Base-by-base conservation (phyloP, 35 echinoderm and acorn worm species). In the Hemicentrotus pulcherrimus region DNA sequence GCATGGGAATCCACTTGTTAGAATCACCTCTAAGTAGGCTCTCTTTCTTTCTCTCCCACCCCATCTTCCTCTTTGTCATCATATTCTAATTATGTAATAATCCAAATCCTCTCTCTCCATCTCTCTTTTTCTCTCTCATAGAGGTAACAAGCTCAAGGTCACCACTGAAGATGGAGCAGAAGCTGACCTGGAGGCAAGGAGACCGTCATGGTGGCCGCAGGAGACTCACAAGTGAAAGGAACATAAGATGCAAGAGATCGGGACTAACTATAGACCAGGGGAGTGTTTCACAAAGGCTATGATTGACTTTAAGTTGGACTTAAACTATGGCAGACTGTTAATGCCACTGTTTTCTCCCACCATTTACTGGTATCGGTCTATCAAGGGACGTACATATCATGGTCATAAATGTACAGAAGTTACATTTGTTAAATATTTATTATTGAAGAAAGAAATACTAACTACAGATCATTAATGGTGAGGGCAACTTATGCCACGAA, bases 141-240 rank as follows among this genome's bases (percentile, higher is more conserved):
- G 91, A 70, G 95, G 91, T 46, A 92, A 95, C 47, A 95, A 95
- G n/a, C 89, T 95, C 5, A 22, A 70, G 32, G 24, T 95, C 16
- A 65, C 60, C 32, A 35, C 30, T 1, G 95, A 92, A 45, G 89
- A 92, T 52, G 58, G 32, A 32, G 91, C 22, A 22, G 46, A 91
- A 61, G 78, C 16, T n/a, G 95, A 95, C 28, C 52, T 95, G 46
- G 48, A 32, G 10, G 95, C 95, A 16, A 91, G 32, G 12, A 65
- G 50, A 31, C 95, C 95, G n/a, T 61, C 95, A 61, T 95, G 95
- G 95, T 95, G 95, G 95, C 95, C 95, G 22, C 31, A 95, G 31
- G 95, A 95, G 8, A 93, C 28, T 5, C 32, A 90, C 13, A 90
- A 90, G 4, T 78, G 65, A 90, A 90, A 30, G 3, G 9, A 86